These are phyloP conservation scores for Andrena trimmerana DNA, from an alignment of 2,888 invertebrate genomes.

Conservation along the genomic window DNA sequence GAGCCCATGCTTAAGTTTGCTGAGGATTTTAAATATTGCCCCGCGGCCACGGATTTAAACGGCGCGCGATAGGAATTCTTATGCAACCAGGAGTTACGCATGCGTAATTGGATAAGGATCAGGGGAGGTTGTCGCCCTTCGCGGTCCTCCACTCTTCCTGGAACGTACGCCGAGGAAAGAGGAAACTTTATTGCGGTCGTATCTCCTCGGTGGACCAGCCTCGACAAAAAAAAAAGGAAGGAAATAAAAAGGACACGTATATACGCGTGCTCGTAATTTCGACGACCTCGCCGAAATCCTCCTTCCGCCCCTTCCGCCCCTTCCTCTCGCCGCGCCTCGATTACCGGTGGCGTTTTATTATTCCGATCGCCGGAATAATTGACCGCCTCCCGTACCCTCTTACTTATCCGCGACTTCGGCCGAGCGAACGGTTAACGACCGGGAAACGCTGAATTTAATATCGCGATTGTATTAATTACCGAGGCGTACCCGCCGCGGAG, in stretches of 20 bases:
- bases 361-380: constrained; percentile 35
- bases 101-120: constrained; percentile 72
- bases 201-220: constrained; percentile 44
- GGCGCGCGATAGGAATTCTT: constrained; percentile 43
- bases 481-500: not conserved
- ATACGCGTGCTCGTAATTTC: constrained; percentile 52
- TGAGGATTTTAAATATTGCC: constrained; percentile 58
- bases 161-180: constrained; percentile 33
- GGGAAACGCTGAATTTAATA: constrained; percentile 24
- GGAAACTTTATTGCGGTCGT: constrained; percentile 56
- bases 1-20: not conserved
- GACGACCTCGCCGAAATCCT: constrained; percentile 30
- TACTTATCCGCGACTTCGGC: not conserved
- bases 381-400: not conserved
- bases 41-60: constrained; percentile 58
- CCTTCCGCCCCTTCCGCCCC: not conserved
- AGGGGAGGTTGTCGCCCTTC: constrained; percentile 61
- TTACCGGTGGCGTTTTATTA: constrained; percentile 49
- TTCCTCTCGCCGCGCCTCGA: not conserved
- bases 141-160: constrained; percentile 32
- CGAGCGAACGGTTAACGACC: constrained; percentile 10
- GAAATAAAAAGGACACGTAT: constrained; percentile 10
- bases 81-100: constrained; percentile 55
- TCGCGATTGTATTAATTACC: constrained; percentile 25
- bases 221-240: not conserved